These are phyloP conservation scores for Amphimallon solstitiale DNA, from an alignment of 2,888 invertebrate species.

Conservation along the genomic window DNA sequence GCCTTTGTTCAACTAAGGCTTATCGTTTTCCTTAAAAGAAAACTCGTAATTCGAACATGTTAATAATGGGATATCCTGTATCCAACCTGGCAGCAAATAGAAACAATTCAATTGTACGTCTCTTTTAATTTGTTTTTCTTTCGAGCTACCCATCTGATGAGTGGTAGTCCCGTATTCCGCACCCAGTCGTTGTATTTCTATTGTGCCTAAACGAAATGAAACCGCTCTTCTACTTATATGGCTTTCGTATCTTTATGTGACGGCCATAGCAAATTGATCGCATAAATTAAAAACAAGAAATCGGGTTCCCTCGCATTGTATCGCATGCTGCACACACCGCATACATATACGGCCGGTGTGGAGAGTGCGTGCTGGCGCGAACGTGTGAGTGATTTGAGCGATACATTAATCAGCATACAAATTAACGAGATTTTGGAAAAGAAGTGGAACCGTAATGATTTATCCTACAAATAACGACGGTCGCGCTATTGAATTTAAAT, in stretches of 20 bases:
- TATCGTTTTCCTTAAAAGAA: too few species aligned
- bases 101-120: background rate
- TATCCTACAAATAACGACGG: too few species aligned
- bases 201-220: conserved; percentile 22
- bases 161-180: conserved; percentile 17
- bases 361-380: conserved; percentile 7
- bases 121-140: conserved; percentile 8
- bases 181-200: conserved; percentile 10
- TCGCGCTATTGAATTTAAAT: too few species aligned
- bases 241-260: conserved; percentile 35
- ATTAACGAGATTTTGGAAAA: conserved; percentile 34
- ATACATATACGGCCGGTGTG: too few species aligned
- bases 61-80: too few species aligned
- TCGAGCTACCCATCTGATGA: background rate
- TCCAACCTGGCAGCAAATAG: too few species aligned
- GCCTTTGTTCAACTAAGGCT: too few species aligned
- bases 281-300: conserved; percentile 38
- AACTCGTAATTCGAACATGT: too few species aligned
- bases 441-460: background rate
- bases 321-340: too few species aligned
- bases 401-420: conserved; percentile 33
- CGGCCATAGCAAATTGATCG: conserved; percentile 37
- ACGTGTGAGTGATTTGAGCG: conserved; percentile 7
- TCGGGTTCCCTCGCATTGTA: conserved; percentile 4
- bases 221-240: conserved; percentile 19